Conservation (phyloP, 2,113 vertebrate genomes). For the Chitala chitala region DNA sequence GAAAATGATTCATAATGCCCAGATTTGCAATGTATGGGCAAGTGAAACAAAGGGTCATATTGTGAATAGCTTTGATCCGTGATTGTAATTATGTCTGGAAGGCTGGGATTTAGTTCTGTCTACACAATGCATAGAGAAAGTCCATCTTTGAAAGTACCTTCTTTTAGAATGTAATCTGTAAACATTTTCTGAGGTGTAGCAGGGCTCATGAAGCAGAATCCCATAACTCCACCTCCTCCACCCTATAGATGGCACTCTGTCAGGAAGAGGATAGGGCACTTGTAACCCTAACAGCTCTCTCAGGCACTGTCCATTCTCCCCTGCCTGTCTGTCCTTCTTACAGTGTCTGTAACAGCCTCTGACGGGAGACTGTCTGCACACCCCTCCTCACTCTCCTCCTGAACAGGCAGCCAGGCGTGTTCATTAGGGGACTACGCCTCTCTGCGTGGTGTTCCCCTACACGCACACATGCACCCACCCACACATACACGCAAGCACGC, state of each 20-base stretch:
- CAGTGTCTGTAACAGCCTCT: conserved; percentile 30
- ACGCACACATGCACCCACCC: too few relatives aligned
- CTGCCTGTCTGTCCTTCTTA: conserved; percentile 6
- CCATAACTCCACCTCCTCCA: too few relatives aligned
- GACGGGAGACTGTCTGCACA: conserved; percentile 46
- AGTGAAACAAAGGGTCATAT: too few relatives aligned
- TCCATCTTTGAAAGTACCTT: too few relatives aligned
- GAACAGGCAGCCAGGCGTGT: conserved; percentile 53
- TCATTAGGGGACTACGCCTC: conserved; percentile 61
- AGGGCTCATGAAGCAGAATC: too few relatives aligned
- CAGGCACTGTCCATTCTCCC: background rate
- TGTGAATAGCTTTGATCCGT: too few relatives aligned
- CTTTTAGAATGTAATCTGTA: background rate
- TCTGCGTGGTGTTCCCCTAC: conserved; percentile 58
- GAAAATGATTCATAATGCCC: background rate
- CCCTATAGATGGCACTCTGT: conserved; percentile 11
- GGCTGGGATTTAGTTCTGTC: too few relatives aligned
- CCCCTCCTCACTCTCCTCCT: conserved; percentile 45
- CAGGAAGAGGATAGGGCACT: background rate
- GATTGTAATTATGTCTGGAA: too few relatives aligned
- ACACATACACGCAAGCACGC: too few relatives aligned
- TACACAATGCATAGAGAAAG: too few relatives aligned
- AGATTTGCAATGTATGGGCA: too few relatives aligned
- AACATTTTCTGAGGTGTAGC: too few relatives aligned
- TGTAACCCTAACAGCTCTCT: background rate